Percentiles rank a stretch among this genome's conserved stretches.
These are phyloP conservation scores for Phataginus tricuspis DNA, from an alignment of 2,797 vertebrate species.

Conservation along the genomic window DNA sequence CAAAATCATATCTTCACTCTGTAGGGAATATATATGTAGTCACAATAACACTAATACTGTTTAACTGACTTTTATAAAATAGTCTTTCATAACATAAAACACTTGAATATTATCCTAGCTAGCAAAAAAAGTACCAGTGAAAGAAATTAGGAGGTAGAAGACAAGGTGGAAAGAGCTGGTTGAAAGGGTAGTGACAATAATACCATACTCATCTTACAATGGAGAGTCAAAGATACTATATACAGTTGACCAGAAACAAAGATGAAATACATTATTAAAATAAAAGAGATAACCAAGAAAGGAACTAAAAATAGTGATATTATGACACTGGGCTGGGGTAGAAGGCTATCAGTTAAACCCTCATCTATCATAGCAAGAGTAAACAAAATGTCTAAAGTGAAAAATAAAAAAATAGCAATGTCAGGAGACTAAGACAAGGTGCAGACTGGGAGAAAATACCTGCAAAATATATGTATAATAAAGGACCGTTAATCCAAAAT, in stretches of 20 bases:
- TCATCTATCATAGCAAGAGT: neutral
- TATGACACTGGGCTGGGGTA: neutral
- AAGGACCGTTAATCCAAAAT: neutral
- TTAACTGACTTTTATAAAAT: neutral
- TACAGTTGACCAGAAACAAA: neutral
- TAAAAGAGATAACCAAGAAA: slow-evolving; percentile 22
- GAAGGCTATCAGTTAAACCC: neutral
- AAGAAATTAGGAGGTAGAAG: neutral
- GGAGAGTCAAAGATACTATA: neutral
- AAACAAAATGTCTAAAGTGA: neutral
- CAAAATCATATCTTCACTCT: slow-evolving; percentile 16
- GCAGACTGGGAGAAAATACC: neutral
- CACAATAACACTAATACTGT: neutral
- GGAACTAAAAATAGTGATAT: neutral
- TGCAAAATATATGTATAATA: neutral
- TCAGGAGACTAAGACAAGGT: neutral
- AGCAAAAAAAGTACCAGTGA: slow-evolving; percentile 15
- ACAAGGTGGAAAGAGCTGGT: neutral
- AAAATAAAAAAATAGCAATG: neutral
- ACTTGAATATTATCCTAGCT: slow-evolving; percentile 16
- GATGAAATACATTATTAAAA: neutral
- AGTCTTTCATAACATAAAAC: neutral
- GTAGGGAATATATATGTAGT: neutral
- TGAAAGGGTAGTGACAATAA: neutral
- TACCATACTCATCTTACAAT: neutral